phyloP scores from a whole-genome alignment of 2,113 vertebrate genomes.

The Gadus macrocephalus region DNA sequence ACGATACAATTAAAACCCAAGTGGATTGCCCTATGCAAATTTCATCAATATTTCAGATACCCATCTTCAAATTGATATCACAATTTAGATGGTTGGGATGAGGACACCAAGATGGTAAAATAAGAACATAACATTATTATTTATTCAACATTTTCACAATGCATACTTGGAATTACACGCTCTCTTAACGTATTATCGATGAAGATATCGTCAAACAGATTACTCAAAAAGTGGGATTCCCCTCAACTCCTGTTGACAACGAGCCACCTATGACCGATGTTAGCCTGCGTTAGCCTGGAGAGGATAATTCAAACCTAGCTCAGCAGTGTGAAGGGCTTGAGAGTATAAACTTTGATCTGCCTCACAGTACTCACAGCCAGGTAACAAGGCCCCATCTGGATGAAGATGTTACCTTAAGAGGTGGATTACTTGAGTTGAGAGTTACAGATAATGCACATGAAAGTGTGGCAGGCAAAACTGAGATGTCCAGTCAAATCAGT shows the following conservation, averaged over 20 bases:
- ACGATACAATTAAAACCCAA: neutral
- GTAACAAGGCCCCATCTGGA: no score
- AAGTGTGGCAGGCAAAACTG: no score
- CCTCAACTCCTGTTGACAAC: neutral
- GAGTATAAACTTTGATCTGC: no score
- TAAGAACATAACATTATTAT: slow-evolving; percentile 23
- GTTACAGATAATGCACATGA: no score
- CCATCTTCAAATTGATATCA: slow-evolving; percentile 14
- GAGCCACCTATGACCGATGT: no score
- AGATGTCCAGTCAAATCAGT: no score
- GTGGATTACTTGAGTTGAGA: no score
- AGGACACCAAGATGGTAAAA: slow-evolving; percentile 16
- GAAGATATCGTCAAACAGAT: slow-evolving; percentile 4
- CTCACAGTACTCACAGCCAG: no score
- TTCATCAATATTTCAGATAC: slow-evolving; percentile 15
- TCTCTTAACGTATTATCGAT: neutral
- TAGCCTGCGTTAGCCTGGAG: no score
- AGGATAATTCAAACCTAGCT: no score
- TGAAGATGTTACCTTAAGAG: no score
- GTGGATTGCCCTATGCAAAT: slow-evolving; percentile 4
- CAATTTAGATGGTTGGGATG: slow-evolving; percentile 14
- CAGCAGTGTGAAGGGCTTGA: no score
- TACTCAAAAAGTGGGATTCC: neutral
- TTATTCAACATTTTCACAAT: slow-evolving; percentile 10
- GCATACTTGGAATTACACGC: neutral